Evolutionary conservation across 2,113 vertebrate species (phyloP).

Genomic region (Okapia johnstoni): DNA sequence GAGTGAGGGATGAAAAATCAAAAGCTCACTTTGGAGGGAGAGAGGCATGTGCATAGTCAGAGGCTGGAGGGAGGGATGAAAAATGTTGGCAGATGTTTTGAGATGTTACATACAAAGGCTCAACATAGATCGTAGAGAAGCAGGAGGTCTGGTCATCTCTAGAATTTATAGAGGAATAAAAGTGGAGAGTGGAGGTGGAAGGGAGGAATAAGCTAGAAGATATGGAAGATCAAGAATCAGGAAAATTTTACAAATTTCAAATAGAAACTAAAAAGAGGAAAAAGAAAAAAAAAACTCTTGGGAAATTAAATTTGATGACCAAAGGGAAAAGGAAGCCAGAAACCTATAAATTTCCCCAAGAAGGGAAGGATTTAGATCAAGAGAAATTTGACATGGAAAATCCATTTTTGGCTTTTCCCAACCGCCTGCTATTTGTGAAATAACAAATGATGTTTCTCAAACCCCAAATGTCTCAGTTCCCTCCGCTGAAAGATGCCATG

Average conservation of each 20-base stretch:
- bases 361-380: slow-evolving; percentile 24
- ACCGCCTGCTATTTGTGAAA: slow-evolving; percentile 33
- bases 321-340: slow-evolving; percentile 9
- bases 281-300: background rate
- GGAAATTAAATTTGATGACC: slow-evolving; percentile 41
- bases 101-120: background rate
- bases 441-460: slow-evolving; percentile 20
- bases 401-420: slow-evolving; percentile 35
- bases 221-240: background rate
- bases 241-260: background rate
- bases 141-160: background rate
- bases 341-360: background rate
- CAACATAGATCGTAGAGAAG: background rate
- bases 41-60: background rate
- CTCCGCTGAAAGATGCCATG: background rate
- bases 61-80: background rate
- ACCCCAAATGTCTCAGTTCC: background rate
- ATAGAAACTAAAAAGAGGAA: background rate
- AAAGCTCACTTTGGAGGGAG: background rate
- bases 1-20: background rate
- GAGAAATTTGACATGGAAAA: slow-evolving; percentile 24
- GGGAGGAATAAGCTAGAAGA: background rate
- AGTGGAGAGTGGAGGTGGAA: background rate
- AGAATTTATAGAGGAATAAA: background rate
- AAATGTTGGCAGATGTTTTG: background rate